These are phyloP conservation scores for Neopelma chrysocephalum DNA, from an alignment of 2,797 vertebrate species.

Conservation along the genomic window DNA sequence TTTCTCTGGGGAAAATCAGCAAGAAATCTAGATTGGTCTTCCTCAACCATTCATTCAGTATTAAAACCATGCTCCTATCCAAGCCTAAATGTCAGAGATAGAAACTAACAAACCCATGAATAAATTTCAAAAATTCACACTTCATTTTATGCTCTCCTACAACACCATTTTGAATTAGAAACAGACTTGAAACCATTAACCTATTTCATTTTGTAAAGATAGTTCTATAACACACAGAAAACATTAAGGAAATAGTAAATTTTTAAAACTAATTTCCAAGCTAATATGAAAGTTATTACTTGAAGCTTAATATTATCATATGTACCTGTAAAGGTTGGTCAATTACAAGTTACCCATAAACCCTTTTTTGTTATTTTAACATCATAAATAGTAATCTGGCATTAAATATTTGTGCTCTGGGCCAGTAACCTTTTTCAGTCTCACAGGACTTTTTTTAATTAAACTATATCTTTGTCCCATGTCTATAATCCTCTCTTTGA, in stretches of 20 bases:
- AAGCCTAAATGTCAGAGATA: not conserved
- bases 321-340: constrained; percentile 70
- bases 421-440: constrained; percentile 84
- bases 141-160: not conserved
- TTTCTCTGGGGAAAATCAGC: not conserved
- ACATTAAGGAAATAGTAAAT: constrained; percentile 22
- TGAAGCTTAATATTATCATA: constrained; percentile 70
- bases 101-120: not conserved
- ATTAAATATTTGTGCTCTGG: constrained; percentile 87
- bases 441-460: constrained; percentile 84
- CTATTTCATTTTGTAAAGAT: constrained; percentile 49
- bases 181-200: constrained; percentile 22
- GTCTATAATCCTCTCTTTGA: constrained; percentile 84
- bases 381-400: constrained; percentile 83
- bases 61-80: not conserved
- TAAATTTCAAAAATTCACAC: not conserved
- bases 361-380: constrained; percentile 75
- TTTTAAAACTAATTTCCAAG: constrained; percentile 60
- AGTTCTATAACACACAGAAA: constrained; percentile 14
- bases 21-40: not conserved
- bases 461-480: constrained; percentile 85
- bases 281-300: constrained; percentile 64
- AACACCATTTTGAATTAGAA: constrained; percentile 15
- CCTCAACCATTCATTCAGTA: not conserved
- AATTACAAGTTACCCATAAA: constrained; percentile 75